Conservation (phyloP, 2,113 vertebrate genomes). For the Thalassoma bifasciatum region DNA sequence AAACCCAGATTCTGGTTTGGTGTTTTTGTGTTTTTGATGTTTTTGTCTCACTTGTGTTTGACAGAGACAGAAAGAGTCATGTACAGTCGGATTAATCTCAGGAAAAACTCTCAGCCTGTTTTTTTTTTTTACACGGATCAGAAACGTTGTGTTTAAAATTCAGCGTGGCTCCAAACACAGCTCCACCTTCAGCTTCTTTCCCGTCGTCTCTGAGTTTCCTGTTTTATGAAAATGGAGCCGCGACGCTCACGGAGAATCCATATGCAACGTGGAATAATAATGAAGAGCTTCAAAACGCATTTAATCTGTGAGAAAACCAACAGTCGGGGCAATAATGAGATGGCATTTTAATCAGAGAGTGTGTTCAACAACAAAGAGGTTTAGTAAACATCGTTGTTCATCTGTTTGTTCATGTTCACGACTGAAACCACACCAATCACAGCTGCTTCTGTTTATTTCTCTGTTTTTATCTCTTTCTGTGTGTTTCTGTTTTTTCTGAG, state of each 20-base stretch:
- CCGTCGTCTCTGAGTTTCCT: conserved; percentile 60
- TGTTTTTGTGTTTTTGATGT: too few species aligned
- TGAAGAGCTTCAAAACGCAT: conserved; percentile 72
- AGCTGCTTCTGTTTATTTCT: too few species aligned
- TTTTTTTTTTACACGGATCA: conserved; percentile 2
- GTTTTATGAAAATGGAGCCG: conserved; percentile 64
- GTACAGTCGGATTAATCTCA: conserved; percentile 13
- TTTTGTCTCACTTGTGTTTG: too few species aligned
- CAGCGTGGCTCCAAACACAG: conserved; percentile 7
- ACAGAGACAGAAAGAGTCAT: not conserved
- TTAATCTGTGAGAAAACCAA: conserved; percentile 73
- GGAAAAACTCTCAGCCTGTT: conserved; percentile 13
- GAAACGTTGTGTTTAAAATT: conserved; percentile 51
- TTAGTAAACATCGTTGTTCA: conserved; percentile 78
- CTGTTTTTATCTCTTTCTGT: not conserved
- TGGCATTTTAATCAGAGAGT: conserved; percentile 76
- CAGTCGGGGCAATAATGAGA: conserved; percentile 73
- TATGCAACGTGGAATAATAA: conserved; percentile 78
- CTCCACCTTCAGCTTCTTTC: conserved; percentile 51
- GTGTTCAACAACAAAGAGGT: conserved; percentile 77
- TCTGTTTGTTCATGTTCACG: conserved; percentile 68
- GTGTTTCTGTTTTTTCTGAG: conserved; percentile 6
- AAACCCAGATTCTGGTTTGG: too few species aligned
- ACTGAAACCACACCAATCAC: too few species aligned
- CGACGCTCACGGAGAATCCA: conserved; percentile 61